Conservation (phyloP, 1,140 invertebrate species). For the Megalopta genalis region DNA sequence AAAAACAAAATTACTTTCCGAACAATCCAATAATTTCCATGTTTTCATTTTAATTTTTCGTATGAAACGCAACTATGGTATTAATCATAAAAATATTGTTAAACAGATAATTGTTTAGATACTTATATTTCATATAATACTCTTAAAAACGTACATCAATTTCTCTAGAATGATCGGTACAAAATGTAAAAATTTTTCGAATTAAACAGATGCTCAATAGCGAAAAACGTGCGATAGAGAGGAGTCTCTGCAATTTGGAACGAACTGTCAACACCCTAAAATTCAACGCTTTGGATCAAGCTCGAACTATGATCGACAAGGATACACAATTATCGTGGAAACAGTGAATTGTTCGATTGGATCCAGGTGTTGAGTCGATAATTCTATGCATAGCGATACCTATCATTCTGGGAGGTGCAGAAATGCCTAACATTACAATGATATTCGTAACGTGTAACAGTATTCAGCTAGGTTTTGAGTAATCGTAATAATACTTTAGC, state of each 20-base stretch:
- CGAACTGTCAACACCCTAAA: conserved; percentile 62
- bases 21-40: too few species aligned
- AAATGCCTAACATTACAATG: conserved; percentile 30
- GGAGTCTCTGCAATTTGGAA: conserved; percentile 67
- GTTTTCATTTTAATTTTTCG: too few species aligned
- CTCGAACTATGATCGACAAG: conserved; percentile 58
- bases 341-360: conserved; percentile 65
- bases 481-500: conserved; percentile 35
- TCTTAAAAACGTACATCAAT: conserved; percentile 38
- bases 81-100: background rate
- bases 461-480: conserved; percentile 24
- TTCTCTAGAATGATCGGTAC: background rate
- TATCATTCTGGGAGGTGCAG: background rate
- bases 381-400: conserved; percentile 18
- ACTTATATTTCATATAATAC: conserved; percentile 37
- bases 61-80: background rate
- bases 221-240: conserved; percentile 70
- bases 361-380: conserved; percentile 55
- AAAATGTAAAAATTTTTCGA: conserved; percentile 43
- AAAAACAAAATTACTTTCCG: too few species aligned
- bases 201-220: conserved; percentile 67
- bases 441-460: conserved; percentile 16
- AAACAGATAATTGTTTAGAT: conserved; percentile 1
- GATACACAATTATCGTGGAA: conserved; percentile 57
- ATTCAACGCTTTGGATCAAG: conserved; percentile 63